Percentiles rank a stretch among this genome's conserved stretches.
phyloP scores from a whole-genome alignment of 1,140 invertebrate genomes.

The Physella acuta region DNA sequence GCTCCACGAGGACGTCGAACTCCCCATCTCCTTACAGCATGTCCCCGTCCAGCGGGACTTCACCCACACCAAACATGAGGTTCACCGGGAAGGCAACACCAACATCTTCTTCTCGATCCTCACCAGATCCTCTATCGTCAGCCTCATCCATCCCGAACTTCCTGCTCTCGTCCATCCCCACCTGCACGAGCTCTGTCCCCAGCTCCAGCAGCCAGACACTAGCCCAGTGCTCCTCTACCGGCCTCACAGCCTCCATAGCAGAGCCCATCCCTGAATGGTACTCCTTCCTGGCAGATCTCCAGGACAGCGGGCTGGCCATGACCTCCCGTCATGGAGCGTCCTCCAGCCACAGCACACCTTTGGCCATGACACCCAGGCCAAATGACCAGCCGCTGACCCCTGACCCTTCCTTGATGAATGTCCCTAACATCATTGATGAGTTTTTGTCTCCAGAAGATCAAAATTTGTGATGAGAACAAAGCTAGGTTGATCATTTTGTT shows the following conservation, averaged over 20 bases:
- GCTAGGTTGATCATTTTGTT: neutral
- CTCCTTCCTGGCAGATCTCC: constrained; percentile 27
- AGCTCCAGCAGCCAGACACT: neutral
- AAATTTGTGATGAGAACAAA: constrained; percentile 4
- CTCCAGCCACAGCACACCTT: constrained; percentile 17
- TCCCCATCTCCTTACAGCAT: constrained; percentile 10
- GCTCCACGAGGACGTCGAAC: constrained; percentile 7
- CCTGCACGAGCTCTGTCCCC: neutral
- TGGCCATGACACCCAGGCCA: constrained; percentile 1
- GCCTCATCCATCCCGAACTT: constrained; percentile 5
- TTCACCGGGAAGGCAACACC: neutral
- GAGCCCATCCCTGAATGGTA: constrained; percentile 28
- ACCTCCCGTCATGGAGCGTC: constrained; percentile 16
- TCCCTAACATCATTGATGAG: constrained; percentile 9
- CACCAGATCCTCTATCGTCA: constrained; percentile 2
- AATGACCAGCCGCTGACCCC: constrained; percentile 6
- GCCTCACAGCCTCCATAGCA: constrained; percentile 20
- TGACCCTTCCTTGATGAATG: neutral
- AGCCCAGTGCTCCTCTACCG: constrained; percentile 4
- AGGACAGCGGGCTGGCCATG: neutral
- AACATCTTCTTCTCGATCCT: constrained; percentile 1
- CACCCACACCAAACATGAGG: neutral
- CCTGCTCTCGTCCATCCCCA: neutral
- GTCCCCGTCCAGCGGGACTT: neutral
- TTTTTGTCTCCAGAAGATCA: neutral